Conservation (phyloP, 2,797 vertebrate species). For the Brachyrhaphis roseni region DNA sequence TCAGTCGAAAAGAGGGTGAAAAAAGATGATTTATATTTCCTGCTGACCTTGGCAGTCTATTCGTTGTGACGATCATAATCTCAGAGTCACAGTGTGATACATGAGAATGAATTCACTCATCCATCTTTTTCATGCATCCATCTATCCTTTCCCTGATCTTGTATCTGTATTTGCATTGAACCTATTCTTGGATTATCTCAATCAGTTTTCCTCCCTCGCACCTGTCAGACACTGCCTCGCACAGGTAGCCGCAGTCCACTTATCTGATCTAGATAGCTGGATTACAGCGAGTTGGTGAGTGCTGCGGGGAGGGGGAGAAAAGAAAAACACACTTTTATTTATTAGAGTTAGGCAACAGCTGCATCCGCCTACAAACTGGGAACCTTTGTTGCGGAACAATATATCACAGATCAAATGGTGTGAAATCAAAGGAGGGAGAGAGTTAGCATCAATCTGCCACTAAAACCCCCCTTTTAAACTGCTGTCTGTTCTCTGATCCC, state of each 20-base stretch:
- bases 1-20: constrained; percentile 29
- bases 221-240: constrained; percentile 88
- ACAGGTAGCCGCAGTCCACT: constrained; percentile 85
- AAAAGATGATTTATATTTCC: constrained; percentile 76
- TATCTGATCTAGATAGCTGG: constrained; percentile 88
- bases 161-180: constrained; percentile 91
- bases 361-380: constrained; percentile 85
- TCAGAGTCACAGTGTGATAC: constrained; percentile 87
- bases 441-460: constrained; percentile 78
- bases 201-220: constrained; percentile 86
- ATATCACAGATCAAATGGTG: constrained; percentile 82
- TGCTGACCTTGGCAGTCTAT: constrained; percentile 81
- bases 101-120: constrained; percentile 86
- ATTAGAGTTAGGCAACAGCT: constrained; percentile 83
- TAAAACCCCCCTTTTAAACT: constrained; percentile 72
- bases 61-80: constrained; percentile 83
- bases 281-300: constrained; percentile 80
- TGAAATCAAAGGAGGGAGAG: constrained; percentile 79
- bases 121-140: constrained; percentile 85
- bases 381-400: constrained; percentile 84
- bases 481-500: constrained; percentile 76
- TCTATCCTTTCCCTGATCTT: constrained; percentile 87
- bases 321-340: constrained; percentile 71
- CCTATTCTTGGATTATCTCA: constrained; percentile 89
- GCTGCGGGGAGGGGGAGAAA: constrained; percentile 70